These are phyloP conservation scores for Matsumyia berberina DNA, from an alignment of 2,888 invertebrate genomes.

Conservation along the genomic window DNA sequence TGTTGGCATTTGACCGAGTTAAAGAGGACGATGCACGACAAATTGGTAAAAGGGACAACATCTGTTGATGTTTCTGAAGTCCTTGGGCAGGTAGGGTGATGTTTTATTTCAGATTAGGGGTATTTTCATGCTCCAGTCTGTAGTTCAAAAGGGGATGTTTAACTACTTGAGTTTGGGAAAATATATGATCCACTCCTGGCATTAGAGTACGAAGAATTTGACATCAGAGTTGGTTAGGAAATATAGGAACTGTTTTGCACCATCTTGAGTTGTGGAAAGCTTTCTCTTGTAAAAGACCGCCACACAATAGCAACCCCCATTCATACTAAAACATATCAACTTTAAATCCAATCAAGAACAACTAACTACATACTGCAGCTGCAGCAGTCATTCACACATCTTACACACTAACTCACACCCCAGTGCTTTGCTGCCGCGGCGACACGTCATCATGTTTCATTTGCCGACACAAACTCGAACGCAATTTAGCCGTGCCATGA, in stretches of 20 bases:
- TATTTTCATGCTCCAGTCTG: not conserved
- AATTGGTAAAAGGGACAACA: conserved; percentile 21
- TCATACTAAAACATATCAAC: conserved; percentile 1
- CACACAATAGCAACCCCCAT: not conserved
- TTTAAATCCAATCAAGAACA: conserved; percentile 51
- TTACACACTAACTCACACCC: too few species aligned
- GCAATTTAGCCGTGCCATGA: conserved; percentile 63
- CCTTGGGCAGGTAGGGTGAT: not conserved
- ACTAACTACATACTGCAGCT: conserved; percentile 35
- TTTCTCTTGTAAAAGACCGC: too few species aligned
- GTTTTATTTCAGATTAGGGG: not conserved
- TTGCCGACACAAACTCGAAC: conserved; percentile 60
- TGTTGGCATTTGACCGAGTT: conserved; percentile 61
- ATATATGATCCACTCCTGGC: too few species aligned
- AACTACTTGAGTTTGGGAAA: too few species aligned
- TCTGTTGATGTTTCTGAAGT: conserved; percentile 5
- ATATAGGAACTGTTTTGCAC: too few species aligned
- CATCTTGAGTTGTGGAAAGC: too few species aligned
- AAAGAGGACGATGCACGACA: not conserved
- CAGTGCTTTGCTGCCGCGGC: conserved; percentile 2
- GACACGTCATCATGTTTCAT: conserved; percentile 65
- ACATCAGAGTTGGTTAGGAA: too few species aligned
- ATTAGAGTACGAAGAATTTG: not conserved
- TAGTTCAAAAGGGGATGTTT: not conserved
- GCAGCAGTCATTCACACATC: conserved; percentile 42